Conservation (phyloP, 53 echinoderm and acorn worm genomes). For the Glandiceps talaboti region DNA sequence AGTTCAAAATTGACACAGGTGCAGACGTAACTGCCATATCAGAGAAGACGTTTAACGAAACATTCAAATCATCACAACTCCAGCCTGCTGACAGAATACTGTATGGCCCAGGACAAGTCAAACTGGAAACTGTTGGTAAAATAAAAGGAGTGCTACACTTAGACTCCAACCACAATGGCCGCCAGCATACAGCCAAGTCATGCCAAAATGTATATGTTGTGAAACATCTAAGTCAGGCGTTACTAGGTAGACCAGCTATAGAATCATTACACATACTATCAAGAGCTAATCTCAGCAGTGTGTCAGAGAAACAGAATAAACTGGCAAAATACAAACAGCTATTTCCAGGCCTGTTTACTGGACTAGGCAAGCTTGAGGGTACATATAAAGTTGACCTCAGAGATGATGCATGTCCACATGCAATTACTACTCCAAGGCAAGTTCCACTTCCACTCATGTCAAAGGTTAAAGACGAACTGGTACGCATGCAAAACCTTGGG, state of each 20-base stretch:
- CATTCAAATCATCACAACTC: not conserved
- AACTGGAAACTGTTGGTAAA: no score
- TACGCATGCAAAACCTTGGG: conserved; percentile 29
- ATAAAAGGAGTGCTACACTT: conserved; percentile 4
- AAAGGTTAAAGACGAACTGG: conserved; percentile 30
- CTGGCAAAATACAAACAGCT: not conserved
- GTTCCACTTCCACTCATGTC: conserved; percentile 29
- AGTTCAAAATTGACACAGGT: conserved; percentile 42
- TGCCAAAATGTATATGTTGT: conserved; percentile 22
- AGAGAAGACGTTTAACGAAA: conserved; percentile 9
- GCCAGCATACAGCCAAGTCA: no score
- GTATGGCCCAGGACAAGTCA: conserved; percentile 14
- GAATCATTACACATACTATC: conserved; percentile 3
- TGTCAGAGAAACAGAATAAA: not conserved
- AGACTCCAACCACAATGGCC: not conserved
- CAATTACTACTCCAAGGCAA: conserved; percentile 21
- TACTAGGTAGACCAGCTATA: conserved; percentile 25
- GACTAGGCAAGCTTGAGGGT: conserved; percentile 24
- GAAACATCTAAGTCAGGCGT: conserved; percentile 3
- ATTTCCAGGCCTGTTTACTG: conserved; percentile 30
- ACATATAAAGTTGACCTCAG: conserved; percentile 25
- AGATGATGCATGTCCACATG: conserved; percentile 13
- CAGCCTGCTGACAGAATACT: conserved; percentile 7
- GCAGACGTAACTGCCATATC: conserved; percentile 23
- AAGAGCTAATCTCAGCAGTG: not conserved